Conservation (phyloP, 2,113 vertebrate species). For the Macaca nemestrina region DNA sequence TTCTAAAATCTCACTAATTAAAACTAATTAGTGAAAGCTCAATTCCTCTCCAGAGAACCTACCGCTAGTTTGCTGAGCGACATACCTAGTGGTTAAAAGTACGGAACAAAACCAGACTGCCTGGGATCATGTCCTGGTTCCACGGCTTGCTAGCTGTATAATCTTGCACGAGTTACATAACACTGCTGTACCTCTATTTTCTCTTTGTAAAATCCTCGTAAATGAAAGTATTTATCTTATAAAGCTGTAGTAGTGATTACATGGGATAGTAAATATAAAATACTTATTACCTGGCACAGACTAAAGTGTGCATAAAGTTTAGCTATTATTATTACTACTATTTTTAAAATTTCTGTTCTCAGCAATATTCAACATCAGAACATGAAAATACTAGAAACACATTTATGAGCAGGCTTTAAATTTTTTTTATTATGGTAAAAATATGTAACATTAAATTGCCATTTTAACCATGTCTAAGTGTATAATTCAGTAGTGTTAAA, state of each 20-base stretch:
- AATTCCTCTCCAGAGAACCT: not conserved
- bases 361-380: not conserved
- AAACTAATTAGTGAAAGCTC: not conserved
- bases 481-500: not conserved
- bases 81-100: not conserved
- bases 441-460: not conserved
- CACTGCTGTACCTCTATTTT: not conserved
- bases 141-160: no score
- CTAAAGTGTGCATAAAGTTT: not conserved
- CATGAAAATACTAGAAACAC: not conserved
- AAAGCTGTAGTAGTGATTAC: not conserved
- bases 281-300: not conserved
- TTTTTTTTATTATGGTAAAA: not conserved
- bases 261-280: not conserved
- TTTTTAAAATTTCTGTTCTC: not conserved
- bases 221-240: not conserved
- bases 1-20: not conserved
- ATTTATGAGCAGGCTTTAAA: not conserved
- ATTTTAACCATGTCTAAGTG: not conserved
- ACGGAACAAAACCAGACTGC: not conserved
- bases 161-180: fast-evolving
- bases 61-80: not conserved
- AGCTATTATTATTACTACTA: not conserved
- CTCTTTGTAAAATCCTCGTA: not conserved
- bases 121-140: not conserved